Percentiles rank a stretch among this genome's conserved stretches.
Evolutionary conservation across 2,888 invertebrate genomes (phyloP).

Genomic region (Limnephilus rhombicus): DNA sequence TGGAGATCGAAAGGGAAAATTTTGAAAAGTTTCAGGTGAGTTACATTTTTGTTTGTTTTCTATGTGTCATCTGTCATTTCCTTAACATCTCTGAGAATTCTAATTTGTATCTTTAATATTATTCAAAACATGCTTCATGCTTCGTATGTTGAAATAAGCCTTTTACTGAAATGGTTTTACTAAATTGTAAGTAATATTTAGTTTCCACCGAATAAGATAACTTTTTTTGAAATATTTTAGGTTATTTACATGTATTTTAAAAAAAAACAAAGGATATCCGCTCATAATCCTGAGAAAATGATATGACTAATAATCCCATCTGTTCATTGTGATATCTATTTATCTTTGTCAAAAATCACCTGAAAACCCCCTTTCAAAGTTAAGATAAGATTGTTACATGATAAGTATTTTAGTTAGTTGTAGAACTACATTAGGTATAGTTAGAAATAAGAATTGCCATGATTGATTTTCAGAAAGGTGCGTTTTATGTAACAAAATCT

Average conservation of each 20-base stretch:
- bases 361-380: neutral
- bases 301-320: neutral
- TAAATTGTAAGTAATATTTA: neutral
- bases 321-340: neutral
- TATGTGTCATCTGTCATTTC: conserved; percentile 47
- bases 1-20: conserved; percentile 88
- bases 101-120: conserved; percentile 17
- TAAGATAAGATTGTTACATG: neutral
- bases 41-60: conserved; percentile 48
- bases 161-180: neutral
- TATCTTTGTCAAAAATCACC: neutral
- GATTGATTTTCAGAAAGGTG: neutral
- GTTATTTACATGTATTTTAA: neutral
- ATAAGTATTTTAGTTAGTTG: neutral
- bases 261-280: neutral
- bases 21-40: conserved; percentile 91
- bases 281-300: neutral
- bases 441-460: neutral
- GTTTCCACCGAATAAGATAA: neutral
- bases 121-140: neutral
- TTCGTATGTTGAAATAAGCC: neutral
- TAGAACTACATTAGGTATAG: neutral
- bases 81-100: neutral
- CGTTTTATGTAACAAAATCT: neutral
- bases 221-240: neutral